Conservation (phyloP, 2,113 vertebrate species). For the Nesoenas mayeri region DNA sequence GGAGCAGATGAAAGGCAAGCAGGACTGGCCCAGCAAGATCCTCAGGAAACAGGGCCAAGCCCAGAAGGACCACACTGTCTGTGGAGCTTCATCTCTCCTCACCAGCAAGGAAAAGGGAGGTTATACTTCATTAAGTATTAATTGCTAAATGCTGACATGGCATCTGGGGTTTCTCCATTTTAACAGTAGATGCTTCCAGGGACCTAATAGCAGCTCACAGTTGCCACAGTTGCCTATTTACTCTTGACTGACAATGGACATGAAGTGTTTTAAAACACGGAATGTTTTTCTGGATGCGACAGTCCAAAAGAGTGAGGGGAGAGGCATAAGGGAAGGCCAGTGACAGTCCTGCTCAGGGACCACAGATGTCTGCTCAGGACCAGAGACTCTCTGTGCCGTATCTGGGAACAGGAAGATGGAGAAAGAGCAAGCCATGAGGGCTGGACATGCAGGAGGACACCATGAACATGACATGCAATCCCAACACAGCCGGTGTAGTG, state of each 20-base stretch:
- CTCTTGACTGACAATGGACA: neutral
- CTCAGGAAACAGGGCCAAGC: neutral
- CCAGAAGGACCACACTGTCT: neutral
- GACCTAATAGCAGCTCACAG: neutral
- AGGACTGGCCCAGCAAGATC: neutral
- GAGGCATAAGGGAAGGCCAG: neutral
- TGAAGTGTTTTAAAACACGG: neutral
- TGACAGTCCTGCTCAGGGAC: neutral
- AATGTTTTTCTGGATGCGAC: neutral
- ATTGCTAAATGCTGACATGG: neutral
- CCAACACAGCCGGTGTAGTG: rapidly evolving
- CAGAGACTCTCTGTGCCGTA: neutral
- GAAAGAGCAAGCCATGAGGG: neutral
- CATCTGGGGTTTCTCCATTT: neutral
- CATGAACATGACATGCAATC: neutral
- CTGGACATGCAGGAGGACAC: neutral
- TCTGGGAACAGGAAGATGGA: neutral
- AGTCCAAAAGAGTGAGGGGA: neutral
- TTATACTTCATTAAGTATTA: neutral
- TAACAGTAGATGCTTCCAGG: neutral
- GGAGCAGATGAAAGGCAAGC: neutral
- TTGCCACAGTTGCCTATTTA: neutral
- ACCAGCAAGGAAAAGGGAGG: neutral
- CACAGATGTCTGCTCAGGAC: neutral
- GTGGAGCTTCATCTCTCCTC: neutral